A percentile compares a stretch with the other conserved stretches of the same genome.
Evolutionary conservation across 2,797 vertebrate species (phyloP).

Genomic region (Varecia variegata): DNA sequence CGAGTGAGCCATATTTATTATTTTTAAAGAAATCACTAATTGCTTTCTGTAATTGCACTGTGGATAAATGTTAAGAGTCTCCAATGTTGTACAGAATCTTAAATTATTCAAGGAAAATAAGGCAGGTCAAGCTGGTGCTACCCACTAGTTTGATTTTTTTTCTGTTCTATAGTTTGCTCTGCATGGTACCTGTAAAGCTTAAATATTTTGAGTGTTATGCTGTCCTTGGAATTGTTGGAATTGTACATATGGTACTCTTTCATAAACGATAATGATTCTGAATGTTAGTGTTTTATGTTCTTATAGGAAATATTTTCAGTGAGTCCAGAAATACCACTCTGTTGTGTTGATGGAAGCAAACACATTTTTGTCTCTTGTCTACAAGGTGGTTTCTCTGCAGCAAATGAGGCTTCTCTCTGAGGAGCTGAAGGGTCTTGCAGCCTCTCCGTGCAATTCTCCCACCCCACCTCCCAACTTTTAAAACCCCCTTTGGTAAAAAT

Average conservation of each 20-base stretch:
- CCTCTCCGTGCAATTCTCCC: neutral
- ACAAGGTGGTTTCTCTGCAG: constrained; percentile 51
- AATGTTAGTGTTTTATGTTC: constrained; percentile 74
- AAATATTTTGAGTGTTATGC: constrained; percentile 75
- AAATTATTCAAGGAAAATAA: constrained; percentile 78
- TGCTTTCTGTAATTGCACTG: constrained; percentile 85
- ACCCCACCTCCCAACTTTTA: neutral
- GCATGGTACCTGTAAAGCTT: constrained; percentile 82
- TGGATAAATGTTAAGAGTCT: constrained; percentile 80
- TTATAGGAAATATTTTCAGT: constrained; percentile 65
- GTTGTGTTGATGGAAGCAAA: constrained; percentile 50
- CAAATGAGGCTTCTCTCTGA: constrained; percentile 51
- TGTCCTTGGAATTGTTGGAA: constrained; percentile 73
- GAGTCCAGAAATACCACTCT: constrained; percentile 64
- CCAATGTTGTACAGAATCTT: constrained; percentile 83
- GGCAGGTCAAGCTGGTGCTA: constrained; percentile 82
- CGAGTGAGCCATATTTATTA: constrained; percentile 84
- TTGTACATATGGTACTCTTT: constrained; percentile 79
- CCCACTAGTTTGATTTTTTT: constrained; percentile 78
- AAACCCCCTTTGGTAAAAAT: neutral
- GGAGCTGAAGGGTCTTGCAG: constrained; percentile 68
- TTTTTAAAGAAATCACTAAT: constrained; percentile 75
- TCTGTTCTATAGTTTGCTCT: constrained; percentile 79
- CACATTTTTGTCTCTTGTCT: constrained; percentile 53
- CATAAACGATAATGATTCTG: constrained; percentile 67